Evolutionary conservation across 2,888 invertebrate species (phyloP).

Genomic region (Meteorus cinctellus): DNA sequence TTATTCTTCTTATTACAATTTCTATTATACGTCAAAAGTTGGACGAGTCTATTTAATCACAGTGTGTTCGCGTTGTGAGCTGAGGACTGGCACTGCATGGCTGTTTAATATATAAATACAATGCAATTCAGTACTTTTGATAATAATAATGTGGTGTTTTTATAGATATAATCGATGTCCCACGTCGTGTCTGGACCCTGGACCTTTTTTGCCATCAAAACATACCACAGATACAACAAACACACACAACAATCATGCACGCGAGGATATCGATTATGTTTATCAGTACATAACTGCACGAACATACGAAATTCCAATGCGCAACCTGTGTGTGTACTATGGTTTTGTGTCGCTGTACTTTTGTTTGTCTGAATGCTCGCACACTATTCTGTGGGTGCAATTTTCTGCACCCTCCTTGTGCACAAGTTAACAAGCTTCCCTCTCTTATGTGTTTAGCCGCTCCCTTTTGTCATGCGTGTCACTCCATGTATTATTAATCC

Average conservation of each 20-base stretch:
- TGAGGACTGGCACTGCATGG: neutral
- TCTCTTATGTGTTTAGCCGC: too few species aligned
- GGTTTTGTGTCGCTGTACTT: neutral
- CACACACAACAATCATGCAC: neutral
- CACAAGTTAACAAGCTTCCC: too few species aligned
- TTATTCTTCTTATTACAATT: neutral
- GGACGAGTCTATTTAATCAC: slow-evolving; percentile 37
- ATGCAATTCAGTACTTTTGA: neutral
- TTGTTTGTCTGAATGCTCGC: neutral
- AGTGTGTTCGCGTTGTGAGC: neutral
- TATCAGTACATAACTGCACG: slow-evolving; percentile 40
- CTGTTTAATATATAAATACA: neutral
- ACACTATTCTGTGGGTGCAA: neutral
- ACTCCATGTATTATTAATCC: too few species aligned
- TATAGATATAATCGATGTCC: neutral
- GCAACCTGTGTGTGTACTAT: slow-evolving; percentile 24
- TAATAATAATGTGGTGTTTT: too few species aligned
- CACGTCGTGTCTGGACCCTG: slow-evolving; percentile 7
- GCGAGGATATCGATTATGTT: slow-evolving; percentile 43
- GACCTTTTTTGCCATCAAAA: slow-evolving; percentile 31
- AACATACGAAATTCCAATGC: slow-evolving; percentile 41
- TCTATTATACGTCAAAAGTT: slow-evolving; percentile 12
- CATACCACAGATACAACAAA: too few species aligned
- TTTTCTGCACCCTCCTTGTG: neutral
- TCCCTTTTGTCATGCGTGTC: too few species aligned